Evolutionary conservation across 1,140 invertebrate genomes (phyloP).

Genomic region (Euura saliciscinereae): DNA sequence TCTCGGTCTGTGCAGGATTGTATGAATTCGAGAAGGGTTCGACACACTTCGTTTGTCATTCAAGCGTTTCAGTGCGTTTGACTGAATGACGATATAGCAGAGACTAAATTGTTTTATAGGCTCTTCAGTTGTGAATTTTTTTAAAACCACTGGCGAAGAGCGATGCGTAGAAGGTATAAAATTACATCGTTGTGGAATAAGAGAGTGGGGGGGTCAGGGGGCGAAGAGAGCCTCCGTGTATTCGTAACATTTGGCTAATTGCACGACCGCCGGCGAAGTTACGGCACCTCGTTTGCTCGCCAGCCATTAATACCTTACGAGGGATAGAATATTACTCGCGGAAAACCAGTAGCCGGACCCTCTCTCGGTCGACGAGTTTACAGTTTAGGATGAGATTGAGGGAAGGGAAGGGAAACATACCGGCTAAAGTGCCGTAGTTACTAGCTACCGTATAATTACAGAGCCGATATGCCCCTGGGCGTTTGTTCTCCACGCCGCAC

Average conservation of each 20-base stretch:
- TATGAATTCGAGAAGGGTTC: too few relatives aligned
- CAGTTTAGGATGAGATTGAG: conserved; percentile 45
- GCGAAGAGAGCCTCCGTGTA: conserved; percentile 12
- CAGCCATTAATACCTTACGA: conserved; percentile 54
- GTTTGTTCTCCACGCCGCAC: conserved; percentile 30
- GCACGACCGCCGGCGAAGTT: conserved; percentile 40
- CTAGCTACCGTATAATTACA: conserved; percentile 60
- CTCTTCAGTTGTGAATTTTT: too few relatives aligned
- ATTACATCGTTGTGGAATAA: background rate
- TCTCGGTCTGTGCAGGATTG: too few relatives aligned
- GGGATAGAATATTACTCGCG: conserved; percentile 50
- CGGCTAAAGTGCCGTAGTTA: conserved; percentile 25
- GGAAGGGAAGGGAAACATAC: conserved; percentile 31
- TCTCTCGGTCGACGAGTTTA: conserved; percentile 49
- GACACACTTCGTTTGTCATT: too few relatives aligned
- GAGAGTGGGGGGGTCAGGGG: background rate
- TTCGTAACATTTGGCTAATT: conserved; percentile 41
- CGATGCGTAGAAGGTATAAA: background rate
- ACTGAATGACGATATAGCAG: too few relatives aligned
- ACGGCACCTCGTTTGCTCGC: conserved; percentile 45
- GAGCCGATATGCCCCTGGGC: conserved; percentile 38
- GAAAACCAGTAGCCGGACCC: conserved; percentile 55
- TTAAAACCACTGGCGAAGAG: background rate
- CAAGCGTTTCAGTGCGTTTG: too few relatives aligned
- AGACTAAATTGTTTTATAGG: too few relatives aligned